These are phyloP conservation scores for Esox lucius DNA, from an alignment of 2,797 vertebrate species.

Conservation along the genomic window DNA sequence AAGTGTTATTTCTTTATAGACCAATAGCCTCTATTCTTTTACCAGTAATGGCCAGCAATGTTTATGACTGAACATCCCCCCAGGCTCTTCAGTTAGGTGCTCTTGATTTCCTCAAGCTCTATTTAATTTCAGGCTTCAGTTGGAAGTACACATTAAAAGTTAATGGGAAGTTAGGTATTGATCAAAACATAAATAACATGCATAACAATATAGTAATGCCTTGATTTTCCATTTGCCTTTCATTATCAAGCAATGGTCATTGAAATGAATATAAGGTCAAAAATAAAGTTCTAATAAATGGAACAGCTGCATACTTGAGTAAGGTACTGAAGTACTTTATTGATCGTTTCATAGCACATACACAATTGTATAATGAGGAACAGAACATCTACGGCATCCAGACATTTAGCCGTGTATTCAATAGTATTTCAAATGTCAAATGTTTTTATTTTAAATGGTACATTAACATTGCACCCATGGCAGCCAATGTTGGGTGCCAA, in stretches of 20 bases:
- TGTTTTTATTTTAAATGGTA: no score
- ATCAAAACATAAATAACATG: constrained; percentile 79
- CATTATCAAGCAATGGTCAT: constrained; percentile 40
- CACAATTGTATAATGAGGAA: no score
- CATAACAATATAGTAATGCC: constrained; percentile 71
- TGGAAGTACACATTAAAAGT: constrained; percentile 77
- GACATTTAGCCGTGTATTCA: no score
- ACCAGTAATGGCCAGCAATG: constrained; percentile 49
- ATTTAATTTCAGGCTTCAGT: constrained; percentile 78
- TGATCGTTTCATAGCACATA: no score
- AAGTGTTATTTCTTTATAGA: constrained; percentile 45
- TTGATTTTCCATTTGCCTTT: constrained; percentile 76
- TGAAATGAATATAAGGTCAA: no score
- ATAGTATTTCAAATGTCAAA: no score
- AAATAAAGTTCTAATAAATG: no score
- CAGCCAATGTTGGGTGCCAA: no score
- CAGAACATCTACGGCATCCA: no score
- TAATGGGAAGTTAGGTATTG: constrained; percentile 77
- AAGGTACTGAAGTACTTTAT: no score
- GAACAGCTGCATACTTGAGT: no score
- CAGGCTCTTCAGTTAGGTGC: constrained; percentile 66
- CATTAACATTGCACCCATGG: no score
- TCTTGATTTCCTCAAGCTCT: constrained; percentile 71
- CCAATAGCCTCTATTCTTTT: constrained; percentile 33
- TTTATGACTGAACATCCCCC: constrained; percentile 67